Evolutionary conservation across 2,797 vertebrate genomes (phyloP).

Genomic region (Pagetopsis macropterus): DNA sequence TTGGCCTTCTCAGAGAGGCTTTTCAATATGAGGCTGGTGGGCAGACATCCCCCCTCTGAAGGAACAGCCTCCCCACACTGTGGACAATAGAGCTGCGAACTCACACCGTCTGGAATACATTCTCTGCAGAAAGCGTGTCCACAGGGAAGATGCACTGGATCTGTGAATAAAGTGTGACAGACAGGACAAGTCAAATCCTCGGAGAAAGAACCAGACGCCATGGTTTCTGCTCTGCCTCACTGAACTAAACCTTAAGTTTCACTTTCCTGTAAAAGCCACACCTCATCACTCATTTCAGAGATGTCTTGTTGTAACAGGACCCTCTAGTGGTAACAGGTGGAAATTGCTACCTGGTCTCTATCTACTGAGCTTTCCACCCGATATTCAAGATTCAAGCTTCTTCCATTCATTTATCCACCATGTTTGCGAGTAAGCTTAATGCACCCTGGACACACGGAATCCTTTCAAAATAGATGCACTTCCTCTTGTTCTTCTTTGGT

Average conservation of each 20-base stretch:
- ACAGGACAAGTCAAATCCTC: constrained; percentile 58
- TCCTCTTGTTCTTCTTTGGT: no score
- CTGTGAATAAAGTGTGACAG: constrained; percentile 66
- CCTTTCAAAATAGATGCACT: no score
- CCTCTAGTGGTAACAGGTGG: no score
- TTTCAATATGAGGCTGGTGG: constrained; percentile 56
- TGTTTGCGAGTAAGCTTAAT: no score
- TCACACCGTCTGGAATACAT: constrained; percentile 55
- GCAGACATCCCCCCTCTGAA: constrained; percentile 37
- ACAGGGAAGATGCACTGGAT: constrained; percentile 70
- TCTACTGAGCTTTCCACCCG: no score
- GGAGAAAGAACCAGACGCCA: constrained; percentile 27
- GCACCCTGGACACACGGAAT: no score
- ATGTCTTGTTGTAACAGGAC: no score
- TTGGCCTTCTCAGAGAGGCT: constrained; percentile 58
- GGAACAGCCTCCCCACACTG: constrained; percentile 48
- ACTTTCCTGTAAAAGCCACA: constrained; percentile 15
- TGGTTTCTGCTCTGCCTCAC: background rate
- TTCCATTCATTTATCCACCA: no score
- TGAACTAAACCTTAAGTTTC: background rate
- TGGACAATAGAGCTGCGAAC: constrained; percentile 50
- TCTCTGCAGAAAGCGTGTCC: constrained; percentile 74
- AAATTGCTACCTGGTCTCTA: no score
- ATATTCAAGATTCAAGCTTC: no score
- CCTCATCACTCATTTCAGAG: background rate